Evolutionary conservation across 2,113 vertebrate species (phyloP), one percentile per base, ranked within the genome.

Genomic region (Mesoclemmys tuberculata): DNA sequence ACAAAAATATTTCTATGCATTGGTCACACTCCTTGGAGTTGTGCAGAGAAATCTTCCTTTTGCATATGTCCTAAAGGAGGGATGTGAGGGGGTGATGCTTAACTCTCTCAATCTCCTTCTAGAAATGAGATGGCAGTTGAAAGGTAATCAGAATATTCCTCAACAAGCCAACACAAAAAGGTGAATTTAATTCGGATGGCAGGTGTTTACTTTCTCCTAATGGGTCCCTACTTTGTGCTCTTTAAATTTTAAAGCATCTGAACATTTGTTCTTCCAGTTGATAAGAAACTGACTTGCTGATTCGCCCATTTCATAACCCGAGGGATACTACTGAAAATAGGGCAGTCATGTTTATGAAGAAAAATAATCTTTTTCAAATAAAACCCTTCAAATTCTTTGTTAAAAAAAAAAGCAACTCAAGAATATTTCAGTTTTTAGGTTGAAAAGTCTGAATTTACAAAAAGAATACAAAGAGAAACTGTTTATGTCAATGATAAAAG

Each of bases 161-260:
- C 38, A 71, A 22, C 56, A 92, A 77, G 74, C 41, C 46, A 93
- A 88, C 31, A 56, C 27, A 81, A 85, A 82, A 35, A 74, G 81
- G 27, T 82, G 48, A n/a, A 7, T 89, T 93, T 80, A n/a, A 84
- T 83, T 95, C 79, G 49, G 68, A 92, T 71, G 13, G 48, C 74
- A 87, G 52, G 84, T 90, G 90, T 52, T 64, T 93, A 80, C 80
- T 74, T 94, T 81, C 84, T 86, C 80, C 90, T 64, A 93, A 89
- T 54, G 68, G 58, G 88, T 79, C 46, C 75, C 85, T 93, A 68
- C 90, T 82, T 92, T 93, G 92, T 90, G 82, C 83, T 96, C 81
- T 97, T 98, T 95, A 97, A 96, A 97, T 97, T 98, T 97, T 97
- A 97, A 98, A 98, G 92, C 95, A 84, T 93, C 90, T 97, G 94